phyloP scores from a whole-genome alignment of 1,140 invertebrate genomes.

The Ctenoplectra terminalis region DNA sequence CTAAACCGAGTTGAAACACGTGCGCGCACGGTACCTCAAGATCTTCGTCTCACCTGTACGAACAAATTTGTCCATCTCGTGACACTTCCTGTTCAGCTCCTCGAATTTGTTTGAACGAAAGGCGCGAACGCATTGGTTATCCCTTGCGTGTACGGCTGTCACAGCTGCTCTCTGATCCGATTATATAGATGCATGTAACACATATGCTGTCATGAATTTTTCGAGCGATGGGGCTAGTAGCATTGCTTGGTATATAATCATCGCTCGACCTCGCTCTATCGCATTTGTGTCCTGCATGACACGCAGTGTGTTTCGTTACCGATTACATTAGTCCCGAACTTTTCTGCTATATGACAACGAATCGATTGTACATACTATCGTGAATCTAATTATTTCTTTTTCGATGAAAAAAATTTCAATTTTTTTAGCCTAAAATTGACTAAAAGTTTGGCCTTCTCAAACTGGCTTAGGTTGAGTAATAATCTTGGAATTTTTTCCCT shows the following conservation, averaged over 20 bases:
- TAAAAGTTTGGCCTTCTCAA: background rate
- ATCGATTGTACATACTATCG: background rate
- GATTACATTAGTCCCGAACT: conserved; percentile 15
- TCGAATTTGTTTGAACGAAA: conserved; percentile 22
- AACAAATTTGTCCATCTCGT: conserved; percentile 21
- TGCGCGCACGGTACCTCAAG: background rate
- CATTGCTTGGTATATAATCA: conserved; percentile 37
- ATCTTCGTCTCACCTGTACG: conserved; percentile 18
- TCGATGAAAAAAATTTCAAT: background rate
- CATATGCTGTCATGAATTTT: conserved; percentile 42
- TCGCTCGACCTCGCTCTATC: conserved; percentile 23
- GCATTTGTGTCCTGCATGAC: conserved; percentile 30
- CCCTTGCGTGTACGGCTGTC: background rate
- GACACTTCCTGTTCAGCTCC: conserved; percentile 10
- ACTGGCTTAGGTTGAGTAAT: conserved; percentile 28
- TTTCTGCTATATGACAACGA: background rate
- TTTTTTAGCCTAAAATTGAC: background rate
- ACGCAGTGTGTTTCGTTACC: background rate
- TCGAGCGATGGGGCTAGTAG: conserved; percentile 22
- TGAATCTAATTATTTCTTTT: background rate
- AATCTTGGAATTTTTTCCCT: conserved; percentile 53
- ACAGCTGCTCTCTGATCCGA: conserved; percentile 1
- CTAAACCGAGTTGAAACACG: background rate
- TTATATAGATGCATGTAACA: conserved; percentile 4
- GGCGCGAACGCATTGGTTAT: background rate